Base-by-base conservation (phyloP, 2,888 invertebrate genomes). In the Myathropa florea region DNA sequence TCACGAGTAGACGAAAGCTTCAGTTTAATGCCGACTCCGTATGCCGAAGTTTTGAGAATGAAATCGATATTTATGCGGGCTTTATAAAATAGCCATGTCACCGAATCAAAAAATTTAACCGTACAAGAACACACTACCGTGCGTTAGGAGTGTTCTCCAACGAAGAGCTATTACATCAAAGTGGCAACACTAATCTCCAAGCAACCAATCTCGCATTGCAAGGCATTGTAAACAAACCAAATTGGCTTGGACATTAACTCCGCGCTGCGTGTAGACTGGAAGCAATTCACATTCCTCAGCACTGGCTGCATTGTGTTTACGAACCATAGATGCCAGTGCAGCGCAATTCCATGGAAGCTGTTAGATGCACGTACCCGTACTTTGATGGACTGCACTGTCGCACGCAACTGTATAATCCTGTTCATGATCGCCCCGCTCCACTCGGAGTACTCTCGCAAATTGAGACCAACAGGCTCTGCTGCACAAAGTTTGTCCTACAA, bases 361-460 rank as follows among this genome's bases (percentile, higher is more conserved):
- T 59, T 46, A 53, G 61, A 53, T 60, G 46, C 39, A 46, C 18
- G 39, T 46, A 46, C 28, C n/a, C 24, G 57, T 57, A 12, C 57
- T 3, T 26, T 46, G n/a, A 46, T 46, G 46, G 6, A 46, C 18
- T 46, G 18, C 23, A 79, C 39, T 10, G 46, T 28, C 39, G 18
- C 55, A 68, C 12, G 30, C 71, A 82, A 86, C 86, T 78, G 86
- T 78, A 86, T 73, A 82, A 86, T 75, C 86, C 77, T 82, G 86
- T 83, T 86, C 39, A 2, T 10, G 28, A 71, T 23, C 33, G 61
- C 39, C 55, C 53, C 36, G 71, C 30, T 64, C 21, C 24, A 28
- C 23, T 21, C 18, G 23, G 33, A 59, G n/a, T 46, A 63, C 65
- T 36, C 64, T 72, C 53, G 39, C 53, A 57, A 33, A 63, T 63